Percentiles rank a stretch among this genome's conserved stretches.
phyloP scores from a whole-genome alignment of 2,797 vertebrate genomes.

The Paguma larvata region DNA sequence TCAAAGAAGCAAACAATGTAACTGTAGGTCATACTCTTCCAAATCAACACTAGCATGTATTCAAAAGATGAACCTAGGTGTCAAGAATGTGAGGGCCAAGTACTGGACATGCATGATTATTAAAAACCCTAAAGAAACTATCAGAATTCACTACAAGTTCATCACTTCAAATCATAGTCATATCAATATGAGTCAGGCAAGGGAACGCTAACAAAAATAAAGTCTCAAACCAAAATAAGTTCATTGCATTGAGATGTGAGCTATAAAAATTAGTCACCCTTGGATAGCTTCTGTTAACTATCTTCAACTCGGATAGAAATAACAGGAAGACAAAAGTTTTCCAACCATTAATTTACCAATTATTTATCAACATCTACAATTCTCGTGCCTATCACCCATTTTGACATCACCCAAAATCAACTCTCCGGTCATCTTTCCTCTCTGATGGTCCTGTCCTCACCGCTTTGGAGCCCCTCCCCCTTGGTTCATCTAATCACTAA shows the following conservation, averaged over 20 bases:
- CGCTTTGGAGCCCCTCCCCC: not conserved
- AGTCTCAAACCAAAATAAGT: constrained; percentile 11
- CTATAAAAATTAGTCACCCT: constrained; percentile 4
- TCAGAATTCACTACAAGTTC: not conserved
- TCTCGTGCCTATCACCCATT: not conserved
- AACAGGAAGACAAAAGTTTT: constrained; percentile 18
- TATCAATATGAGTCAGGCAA: not conserved
- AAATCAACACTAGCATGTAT: not conserved
- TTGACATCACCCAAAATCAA: not conserved
- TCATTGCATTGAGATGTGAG: not conserved
- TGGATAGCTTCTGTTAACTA: not conserved
- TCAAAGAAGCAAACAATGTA: constrained; percentile 4
- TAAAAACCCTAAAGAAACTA: not conserved
- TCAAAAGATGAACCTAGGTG: constrained; percentile 30
- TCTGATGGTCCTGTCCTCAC: not conserved
- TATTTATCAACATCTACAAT: not conserved
- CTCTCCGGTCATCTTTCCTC: not conserved
- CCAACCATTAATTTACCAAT: not conserved
- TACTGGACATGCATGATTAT: not conserved
- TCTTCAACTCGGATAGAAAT: constrained; percentile 13
- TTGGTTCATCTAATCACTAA: not conserved
- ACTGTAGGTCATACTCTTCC: not conserved
- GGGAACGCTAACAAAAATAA: not conserved
- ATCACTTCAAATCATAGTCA: not conserved
- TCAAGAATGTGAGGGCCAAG: not conserved